Evolutionary conservation across 2,797 vertebrate genomes (phyloP), one percentile per base, ranked within the genome.

Genomic region (Spinibarbus caldwelli): DNA sequence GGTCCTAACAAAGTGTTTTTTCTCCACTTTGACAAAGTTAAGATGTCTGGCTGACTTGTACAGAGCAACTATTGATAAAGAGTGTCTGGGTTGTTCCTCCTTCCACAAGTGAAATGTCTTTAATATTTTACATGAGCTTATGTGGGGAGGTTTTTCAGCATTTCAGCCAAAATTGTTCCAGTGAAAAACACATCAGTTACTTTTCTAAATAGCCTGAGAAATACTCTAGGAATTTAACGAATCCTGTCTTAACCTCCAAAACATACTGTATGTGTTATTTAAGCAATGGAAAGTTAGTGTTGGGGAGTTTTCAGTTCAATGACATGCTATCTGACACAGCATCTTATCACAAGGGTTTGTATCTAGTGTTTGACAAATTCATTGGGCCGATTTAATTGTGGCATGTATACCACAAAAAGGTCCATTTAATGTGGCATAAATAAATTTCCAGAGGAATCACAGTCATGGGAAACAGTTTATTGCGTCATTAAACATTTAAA

Each of bases 51-150:
- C 78, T 62, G 54, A 43, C 78, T 67, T 71, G 64, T 80, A 84
- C 52, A 71, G 78, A 64, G 36, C 57, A 43, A 31, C 64, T 75
- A 59, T 84, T 87, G 77, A 87, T 85, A 81, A 83, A 77, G 78
- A 31, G 12, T 41, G 78, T 81, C 78, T 78, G 52, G 62, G 59
- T 78, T 70, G 78, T 66, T 84, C 14, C 77, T 45, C 43, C 67
- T 11, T 79, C 29, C 38, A 71, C 59, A 68, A 41, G 52, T 78
- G 38, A 79, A 82, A 72, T 59, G 70, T 34, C 57, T 86, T 86
- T 87, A 82, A 85, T 86, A 73, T 76, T 86, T 76, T 45, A 77
- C 47, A 78, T 62, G 49, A 73, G 75, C 62, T 78, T 78, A 78
- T 70, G 49, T 78, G 49, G 75, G 73, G 75, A 84, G 75, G 36